Evolutionary conservation across 2,113 vertebrate species (phyloP), one percentile per base, ranked within the genome.

Genomic region (Pituophis catenifer): DNA sequence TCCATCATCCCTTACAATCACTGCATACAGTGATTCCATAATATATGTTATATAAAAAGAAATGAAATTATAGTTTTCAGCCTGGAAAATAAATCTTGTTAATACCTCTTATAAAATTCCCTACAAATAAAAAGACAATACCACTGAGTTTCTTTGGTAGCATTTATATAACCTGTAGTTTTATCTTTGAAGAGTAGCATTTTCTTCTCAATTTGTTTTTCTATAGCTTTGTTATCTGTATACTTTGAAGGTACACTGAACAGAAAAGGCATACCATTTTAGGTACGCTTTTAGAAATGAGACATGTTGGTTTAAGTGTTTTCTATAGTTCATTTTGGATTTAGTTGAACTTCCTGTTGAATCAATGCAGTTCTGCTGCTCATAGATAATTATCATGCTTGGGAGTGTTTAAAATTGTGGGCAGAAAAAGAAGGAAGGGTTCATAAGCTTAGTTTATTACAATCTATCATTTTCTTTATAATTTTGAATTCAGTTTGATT

Each of bases 171-270:
- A 4, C 91, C 92, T 94, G 90, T 59, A 93, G 7, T 95, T 92
- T 91, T 95, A 93, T 92, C 52, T 86, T 93, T 94, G 58, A 94
- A 94, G 91, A 96, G 19, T 92, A 92, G 19, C 62, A 21, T 55
- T 93, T 94, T 54, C 24, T 1, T 38, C n/a, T 91, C 17, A 38
- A 81, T 81, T 1, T 70, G 0, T 38, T n/a, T 81, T 33, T 87
- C 44, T 44, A 5, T 29, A 50, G 2, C 52, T 89, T 0, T 0
- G 6, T 90, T 94, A 26, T 53, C 92, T 88, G 92, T 91, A 50
- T 54, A 0, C 88, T 50, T 90, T 26, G 58, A 90, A 87, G 10
- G 19, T n/a, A n/a, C 17, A 58, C 9, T 33, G 38, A 85, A 0
- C 8, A 53, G 9, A 50, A 23, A 81, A 53, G 50, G 24, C 92